Evolutionary conservation across 1,140 invertebrate species (phyloP).

Genomic region (Palaemon carinicauda): DNA sequence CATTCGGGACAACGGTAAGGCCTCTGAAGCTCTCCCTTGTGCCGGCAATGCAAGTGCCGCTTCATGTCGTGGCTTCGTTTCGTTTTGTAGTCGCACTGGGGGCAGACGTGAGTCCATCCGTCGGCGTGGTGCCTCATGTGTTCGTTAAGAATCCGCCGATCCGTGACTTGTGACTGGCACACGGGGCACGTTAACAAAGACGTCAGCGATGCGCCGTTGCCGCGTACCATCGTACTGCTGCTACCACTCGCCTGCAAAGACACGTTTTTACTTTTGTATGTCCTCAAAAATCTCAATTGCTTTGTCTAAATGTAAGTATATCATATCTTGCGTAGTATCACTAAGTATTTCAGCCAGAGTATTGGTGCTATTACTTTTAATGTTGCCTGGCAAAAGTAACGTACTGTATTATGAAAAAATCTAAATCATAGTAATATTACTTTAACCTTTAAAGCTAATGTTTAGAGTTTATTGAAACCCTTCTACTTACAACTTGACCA

Average conservation of each 20-base stretch:
- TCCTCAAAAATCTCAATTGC: neutral
- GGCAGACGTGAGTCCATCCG: slow-evolving; percentile 33
- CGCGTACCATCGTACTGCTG: neutral
- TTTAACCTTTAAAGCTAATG: no score
- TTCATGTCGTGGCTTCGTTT: slow-evolving; percentile 47
- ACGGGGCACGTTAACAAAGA: slow-evolving; percentile 13
- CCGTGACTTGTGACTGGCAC: neutral
- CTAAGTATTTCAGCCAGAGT: no score
- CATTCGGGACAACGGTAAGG: slow-evolving; percentile 33
- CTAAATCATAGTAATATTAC: no score
- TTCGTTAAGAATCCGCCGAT: slow-evolving; percentile 13
- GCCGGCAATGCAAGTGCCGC: slow-evolving; percentile 38
- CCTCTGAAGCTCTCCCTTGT: slow-evolving; percentile 22
- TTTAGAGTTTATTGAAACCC: no score
- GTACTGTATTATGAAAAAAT: no score
- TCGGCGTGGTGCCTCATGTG: slow-evolving; percentile 35
- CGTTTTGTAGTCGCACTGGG: slow-evolving; percentile 47
- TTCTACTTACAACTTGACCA: no score
- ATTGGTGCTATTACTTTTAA: no score
- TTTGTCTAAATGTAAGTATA: no score
- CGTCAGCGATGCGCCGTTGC: neutral
- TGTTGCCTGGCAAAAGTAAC: no score
- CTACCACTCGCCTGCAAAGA: slow-evolving; percentile 42
- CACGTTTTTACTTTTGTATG: slow-evolving; percentile 16
- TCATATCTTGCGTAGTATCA: no score